A percentile compares a stretch with the other conserved stretches of the same genome.
Conservation (phyloP, 2,888 invertebrate species). For the Epiblema foenella region DNA sequence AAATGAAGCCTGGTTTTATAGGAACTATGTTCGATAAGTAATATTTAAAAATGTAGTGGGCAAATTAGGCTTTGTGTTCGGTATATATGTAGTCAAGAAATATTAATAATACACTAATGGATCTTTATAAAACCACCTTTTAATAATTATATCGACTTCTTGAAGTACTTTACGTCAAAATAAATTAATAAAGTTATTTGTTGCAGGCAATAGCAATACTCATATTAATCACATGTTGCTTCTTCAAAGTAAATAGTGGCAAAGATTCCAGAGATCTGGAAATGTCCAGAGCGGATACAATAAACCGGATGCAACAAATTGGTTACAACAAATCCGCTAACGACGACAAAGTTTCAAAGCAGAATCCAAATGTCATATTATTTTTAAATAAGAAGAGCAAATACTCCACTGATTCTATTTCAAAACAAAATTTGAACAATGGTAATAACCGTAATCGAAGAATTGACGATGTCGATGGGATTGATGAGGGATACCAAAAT, state of each 20-base stretch:
- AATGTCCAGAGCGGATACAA: neutral
- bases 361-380: slow-evolving; percentile 2
- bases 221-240: slow-evolving; percentile 15
- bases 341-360: neutral
- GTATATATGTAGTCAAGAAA: too few relatives aligned
- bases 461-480: neutral
- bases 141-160: too few relatives aligned
- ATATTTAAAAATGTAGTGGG: too few relatives aligned
- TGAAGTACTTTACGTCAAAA: too few relatives aligned
- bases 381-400: slow-evolving; percentile 15
- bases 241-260: slow-evolving; percentile 5
- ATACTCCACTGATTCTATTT: neutral
- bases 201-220: slow-evolving; percentile 24
- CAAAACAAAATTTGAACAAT: neutral
- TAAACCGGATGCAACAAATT: neutral
- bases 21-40: too few relatives aligned
- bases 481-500: neutral
- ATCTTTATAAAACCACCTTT: too few relatives aligned
- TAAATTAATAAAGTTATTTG: neutral
- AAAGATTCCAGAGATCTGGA: neutral
- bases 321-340: slow-evolving; percentile 4
- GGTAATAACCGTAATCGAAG: neutral
- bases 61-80: too few relatives aligned
- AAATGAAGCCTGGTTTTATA: too few relatives aligned
- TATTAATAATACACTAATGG: too few relatives aligned